Conservation (phyloP, 2,888 invertebrate genomes). For the Mimachlamys varia region DNA sequence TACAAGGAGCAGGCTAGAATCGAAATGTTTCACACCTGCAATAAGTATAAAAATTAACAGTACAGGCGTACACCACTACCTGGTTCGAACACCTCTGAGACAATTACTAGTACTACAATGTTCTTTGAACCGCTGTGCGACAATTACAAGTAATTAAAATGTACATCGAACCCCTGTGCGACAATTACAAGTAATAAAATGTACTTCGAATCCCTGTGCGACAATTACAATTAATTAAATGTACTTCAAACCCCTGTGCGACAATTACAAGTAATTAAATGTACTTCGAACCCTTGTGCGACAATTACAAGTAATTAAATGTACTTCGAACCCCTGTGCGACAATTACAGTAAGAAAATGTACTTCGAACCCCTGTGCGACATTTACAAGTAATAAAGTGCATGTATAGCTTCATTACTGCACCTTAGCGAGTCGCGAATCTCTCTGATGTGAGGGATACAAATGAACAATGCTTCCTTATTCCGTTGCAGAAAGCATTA, state of each 20-base stretch:
- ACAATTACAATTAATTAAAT: neutral
- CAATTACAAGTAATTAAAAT: neutral
- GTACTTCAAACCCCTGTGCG: too few relatives aligned
- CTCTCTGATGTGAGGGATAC: neutral
- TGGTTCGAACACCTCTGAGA: neutral
- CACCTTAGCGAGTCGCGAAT: neutral
- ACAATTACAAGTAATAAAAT: neutral
- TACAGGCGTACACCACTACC: neutral
- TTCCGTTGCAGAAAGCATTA: neutral
- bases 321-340: too few relatives aligned
- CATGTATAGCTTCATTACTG: neutral
- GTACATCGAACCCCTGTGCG: too few relatives aligned
- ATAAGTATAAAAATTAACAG: neutral
- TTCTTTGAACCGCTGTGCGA: too few relatives aligned
- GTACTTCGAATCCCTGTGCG: too few relatives aligned
- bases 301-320: neutral
- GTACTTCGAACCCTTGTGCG: too few relatives aligned
- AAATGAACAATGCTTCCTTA: neutral
- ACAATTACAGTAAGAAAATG: neutral
- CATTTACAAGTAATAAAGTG: neutral
- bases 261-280: neutral
- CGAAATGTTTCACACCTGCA: too few relatives aligned
- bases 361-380: neutral
- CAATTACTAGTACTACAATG: too few relatives aligned
- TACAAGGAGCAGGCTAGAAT: too few relatives aligned